A percentile compares a stretch with the other conserved stretches of the same genome.
Conservation (phyloP, 1,140 invertebrate species). For the Aphaenogaster floridana region DNA sequence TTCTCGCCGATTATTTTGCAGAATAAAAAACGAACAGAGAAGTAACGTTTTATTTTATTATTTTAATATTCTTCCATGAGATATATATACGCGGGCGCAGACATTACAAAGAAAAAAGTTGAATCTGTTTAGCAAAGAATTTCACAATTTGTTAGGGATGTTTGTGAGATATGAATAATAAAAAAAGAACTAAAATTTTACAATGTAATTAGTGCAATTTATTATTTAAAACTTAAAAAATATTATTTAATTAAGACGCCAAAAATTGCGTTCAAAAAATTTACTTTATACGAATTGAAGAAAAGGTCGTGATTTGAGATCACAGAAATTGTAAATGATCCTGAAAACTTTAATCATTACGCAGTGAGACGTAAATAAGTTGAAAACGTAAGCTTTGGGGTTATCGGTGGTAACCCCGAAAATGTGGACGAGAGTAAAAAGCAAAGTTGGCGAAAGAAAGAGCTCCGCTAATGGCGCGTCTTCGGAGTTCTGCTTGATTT, state of each 20-base stretch:
- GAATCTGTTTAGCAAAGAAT: background rate
- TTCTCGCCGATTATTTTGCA: background rate
- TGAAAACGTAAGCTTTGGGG: conserved; percentile 26
- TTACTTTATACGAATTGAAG: background rate
- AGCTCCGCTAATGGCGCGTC: conserved; percentile 44
- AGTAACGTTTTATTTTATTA: conserved; percentile 7
- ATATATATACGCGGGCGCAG: too few relatives aligned
- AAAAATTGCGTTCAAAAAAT: background rate
- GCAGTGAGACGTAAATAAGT: background rate
- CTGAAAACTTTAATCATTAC: conserved; percentile 30
- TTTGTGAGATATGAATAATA: background rate
- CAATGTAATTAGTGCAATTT: background rate
- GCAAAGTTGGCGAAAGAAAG: conserved; percentile 49
- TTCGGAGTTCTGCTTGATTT: conserved; percentile 41
- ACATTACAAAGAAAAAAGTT: background rate
- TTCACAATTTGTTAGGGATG: background rate
- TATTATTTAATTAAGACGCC: too few relatives aligned
- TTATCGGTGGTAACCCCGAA: conserved; percentile 19
- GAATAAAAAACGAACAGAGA: background rate
- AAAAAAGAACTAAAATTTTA: background rate
- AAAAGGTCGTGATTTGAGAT: background rate
- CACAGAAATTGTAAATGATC: conserved; percentile 9
- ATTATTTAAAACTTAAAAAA: background rate
- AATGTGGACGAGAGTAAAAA: conserved; percentile 45
- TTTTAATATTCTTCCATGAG: background rate